Evolutionary conservation across 2,888 invertebrate genomes (phyloP), one percentile per base, ranked within the genome.

Genomic region (Lapara coniferarum): DNA sequence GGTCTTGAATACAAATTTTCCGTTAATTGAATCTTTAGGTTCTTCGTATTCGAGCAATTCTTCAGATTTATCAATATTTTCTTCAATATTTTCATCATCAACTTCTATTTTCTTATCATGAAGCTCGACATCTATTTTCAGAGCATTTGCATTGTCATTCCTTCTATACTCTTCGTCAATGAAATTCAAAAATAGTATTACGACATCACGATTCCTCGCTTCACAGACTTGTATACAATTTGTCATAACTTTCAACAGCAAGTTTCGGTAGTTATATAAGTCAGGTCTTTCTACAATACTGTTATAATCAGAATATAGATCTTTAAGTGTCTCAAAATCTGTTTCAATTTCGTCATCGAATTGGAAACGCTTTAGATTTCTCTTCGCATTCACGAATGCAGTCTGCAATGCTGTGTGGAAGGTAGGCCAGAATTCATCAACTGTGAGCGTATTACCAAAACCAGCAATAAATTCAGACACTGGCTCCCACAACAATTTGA

Each of bases 401-500:
- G 88, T 89, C 74, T 94, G 89, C 19, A 97, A 85, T 76, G 96
- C 95, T 46, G 90, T 86, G 51, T 95, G 90, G 79, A 96, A 97
- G 55, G 96, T 90, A 0, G 92, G 88, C 98, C 98, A 98, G 89
- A 98, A 98, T 44, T 94, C 91, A n/a, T 95, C 89, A 0, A 89
- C 80, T 0, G 92, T 82, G 80, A 96, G 85, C 0, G 95, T 94
- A 78, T 94, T 94, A 0, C 97, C 97, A 83, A 97, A 97, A 0
- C 96, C 95, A 1, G 96, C 95, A 66, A 99, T 95, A 56, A 98
- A 94, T 81, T 97, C 95, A 16, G 95, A 93, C 0, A 97, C 94
- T 0, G 98, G 98, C 73, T 97, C 96, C 99, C 99, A 99, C 0
- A 99, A 86, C 14, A 98, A 91, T 77, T 97, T 97, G 81, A 99